Conservation (phyloP, 2,888 invertebrate genomes). For the Neoaliturus tenellus region DNA sequence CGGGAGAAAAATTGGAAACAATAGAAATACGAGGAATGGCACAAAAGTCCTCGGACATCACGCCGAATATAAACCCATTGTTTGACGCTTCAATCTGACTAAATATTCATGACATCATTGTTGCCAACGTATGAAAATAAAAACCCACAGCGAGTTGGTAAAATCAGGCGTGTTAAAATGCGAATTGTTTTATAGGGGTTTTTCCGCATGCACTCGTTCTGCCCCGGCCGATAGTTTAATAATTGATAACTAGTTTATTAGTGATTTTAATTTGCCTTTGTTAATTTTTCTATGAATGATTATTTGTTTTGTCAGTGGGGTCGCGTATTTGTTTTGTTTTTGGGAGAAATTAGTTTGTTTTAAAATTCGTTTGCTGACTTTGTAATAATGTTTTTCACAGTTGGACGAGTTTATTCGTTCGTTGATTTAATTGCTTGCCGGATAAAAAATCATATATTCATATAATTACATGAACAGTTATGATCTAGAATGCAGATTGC, state of each 20-base stretch:
- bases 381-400: constrained; percentile 31
- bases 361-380: background rate
- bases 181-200: constrained; percentile 23
- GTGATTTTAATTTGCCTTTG: constrained; percentile 21
- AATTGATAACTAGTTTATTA: constrained; percentile 30
- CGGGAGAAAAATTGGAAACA: background rate
- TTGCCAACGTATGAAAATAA: constrained; percentile 39
- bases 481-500: too few species aligned
- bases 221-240: background rate
- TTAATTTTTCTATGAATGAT: constrained; percentile 21
- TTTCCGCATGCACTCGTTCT: background rate
- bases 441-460: too few species aligned
- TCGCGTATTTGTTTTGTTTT: constrained; percentile 39
- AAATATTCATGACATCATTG: constrained; percentile 47
- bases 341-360: constrained; percentile 38
- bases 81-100: constrained; percentile 22
- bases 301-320: constrained; percentile 36
- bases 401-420: background rate
- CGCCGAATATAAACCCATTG: constrained; percentile 29
- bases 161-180: constrained; percentile 23
- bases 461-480: too few species aligned
- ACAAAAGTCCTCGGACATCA: constrained; percentile 11
- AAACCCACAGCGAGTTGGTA: background rate
- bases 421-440: background rate
- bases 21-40: background rate